Evolutionary conservation across 2,797 vertebrate species (phyloP).

Genomic region (Enteromius treurensis): DNA sequence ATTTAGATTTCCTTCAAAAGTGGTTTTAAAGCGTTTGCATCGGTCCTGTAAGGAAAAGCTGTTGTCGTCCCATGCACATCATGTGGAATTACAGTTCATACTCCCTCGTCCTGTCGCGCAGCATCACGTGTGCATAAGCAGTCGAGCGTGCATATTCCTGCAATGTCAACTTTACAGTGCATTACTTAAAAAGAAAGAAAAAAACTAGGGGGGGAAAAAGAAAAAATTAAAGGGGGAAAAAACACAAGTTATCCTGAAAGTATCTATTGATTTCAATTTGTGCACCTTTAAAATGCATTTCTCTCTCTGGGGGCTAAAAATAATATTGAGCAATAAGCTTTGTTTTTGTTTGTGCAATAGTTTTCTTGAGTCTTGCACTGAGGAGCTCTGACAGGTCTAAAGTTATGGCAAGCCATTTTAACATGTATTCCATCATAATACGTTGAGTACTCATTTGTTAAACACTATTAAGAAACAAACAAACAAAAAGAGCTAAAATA

Average conservation of each 20-base stretch:
- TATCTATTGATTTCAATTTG: neutral
- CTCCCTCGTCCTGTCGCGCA: conserved; percentile 19
- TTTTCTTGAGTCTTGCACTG: conserved; percentile 19
- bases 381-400: conserved; percentile 7
- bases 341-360: conserved; percentile 18
- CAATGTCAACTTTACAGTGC: neutral
- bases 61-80: conserved; percentile 27
- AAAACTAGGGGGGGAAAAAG: too few species aligned
- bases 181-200: neutral
- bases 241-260: neutral
- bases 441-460: too few species aligned
- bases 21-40: conserved; percentile 13
- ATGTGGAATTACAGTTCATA: conserved; percentile 27
- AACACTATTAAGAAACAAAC: too few species aligned
- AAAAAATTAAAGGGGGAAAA: neutral
- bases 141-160: conserved; percentile 9
- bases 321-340: neutral
- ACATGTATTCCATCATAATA: neutral
- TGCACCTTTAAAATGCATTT: neutral
- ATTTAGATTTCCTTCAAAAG: conserved; percentile 3
- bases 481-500: too few species aligned
- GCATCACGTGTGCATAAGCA: conserved; percentile 15
- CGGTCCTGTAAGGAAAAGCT: neutral
- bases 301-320: neutral
- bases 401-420: conserved; percentile 7